Conservation (phyloP, 2,113 vertebrate species). For the Sterrhoptilus dennistouni region DNA sequence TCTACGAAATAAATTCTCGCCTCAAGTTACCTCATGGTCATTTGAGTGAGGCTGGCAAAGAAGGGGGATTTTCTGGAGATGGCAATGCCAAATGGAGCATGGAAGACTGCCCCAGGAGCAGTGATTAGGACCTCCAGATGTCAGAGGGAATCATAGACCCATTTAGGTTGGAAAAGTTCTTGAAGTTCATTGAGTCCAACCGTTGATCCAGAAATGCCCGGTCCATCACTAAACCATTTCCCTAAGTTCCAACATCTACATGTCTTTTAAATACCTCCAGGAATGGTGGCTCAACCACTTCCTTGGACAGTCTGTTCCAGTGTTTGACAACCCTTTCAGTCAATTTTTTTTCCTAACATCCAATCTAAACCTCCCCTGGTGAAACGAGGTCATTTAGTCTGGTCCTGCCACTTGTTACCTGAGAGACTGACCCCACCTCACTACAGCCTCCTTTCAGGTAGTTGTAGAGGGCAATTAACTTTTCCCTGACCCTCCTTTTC, state of each 20-base stretch:
- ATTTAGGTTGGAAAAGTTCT: neutral
- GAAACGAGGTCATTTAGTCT: neutral
- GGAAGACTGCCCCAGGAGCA: neutral
- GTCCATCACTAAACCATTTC: neutral
- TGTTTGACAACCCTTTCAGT: neutral
- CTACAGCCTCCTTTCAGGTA: neutral
- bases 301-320: neutral
- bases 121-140: neutral
- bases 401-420: neutral
- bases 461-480: neutral
- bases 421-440: neutral
- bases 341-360: neutral
- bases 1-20: neutral
- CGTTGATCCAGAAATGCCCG: neutral
- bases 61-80: accelerated
- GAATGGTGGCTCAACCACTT: neutral
- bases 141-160: neutral
- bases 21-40: neutral
- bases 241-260: neutral
- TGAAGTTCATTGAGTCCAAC: neutral
- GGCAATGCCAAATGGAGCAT: neutral
- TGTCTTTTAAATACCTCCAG: neutral
- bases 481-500: neutral
- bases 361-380: neutral
- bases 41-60: neutral